phyloP scores from a whole-genome alignment of 2,113 vertebrate genomes.

The Pelvicachromis taeniatus region DNA sequence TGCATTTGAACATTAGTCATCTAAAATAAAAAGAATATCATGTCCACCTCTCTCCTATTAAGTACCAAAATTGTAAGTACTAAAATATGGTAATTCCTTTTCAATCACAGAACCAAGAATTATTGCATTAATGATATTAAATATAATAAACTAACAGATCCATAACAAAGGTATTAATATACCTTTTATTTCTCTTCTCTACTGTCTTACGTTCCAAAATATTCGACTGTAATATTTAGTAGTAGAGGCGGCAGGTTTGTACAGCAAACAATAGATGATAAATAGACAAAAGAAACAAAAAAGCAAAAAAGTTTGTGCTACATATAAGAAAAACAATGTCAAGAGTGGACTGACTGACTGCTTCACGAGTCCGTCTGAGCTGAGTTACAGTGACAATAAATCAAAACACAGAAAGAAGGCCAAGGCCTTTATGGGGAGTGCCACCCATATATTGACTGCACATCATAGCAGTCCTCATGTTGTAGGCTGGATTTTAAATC shows the following conservation, averaged over 20 bases:
- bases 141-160: background rate
- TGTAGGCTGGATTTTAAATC: slow-evolving; percentile 57
- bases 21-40: background rate
- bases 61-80: background rate
- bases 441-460: slow-evolving; percentile 75
- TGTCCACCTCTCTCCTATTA: background rate
- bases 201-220: background rate
- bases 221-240: background rate
- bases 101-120: background rate
- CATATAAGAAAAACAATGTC: slow-evolving; percentile 73
- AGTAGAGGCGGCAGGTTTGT: background rate
- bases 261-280: background rate
- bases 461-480: slow-evolving; percentile 52
- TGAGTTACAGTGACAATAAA: slow-evolving; percentile 75
- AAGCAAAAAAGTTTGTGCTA: slow-evolving; percentile 44
- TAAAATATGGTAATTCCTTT: background rate
- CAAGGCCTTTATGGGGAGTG: slow-evolving; percentile 72
- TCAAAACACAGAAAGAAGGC: slow-evolving; percentile 75
- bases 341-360: slow-evolving; percentile 76
- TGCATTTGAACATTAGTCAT: background rate
- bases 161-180: background rate
- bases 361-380: slow-evolving; percentile 77
- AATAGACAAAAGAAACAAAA: background rate
- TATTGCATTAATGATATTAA: background rate
- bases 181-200: background rate